Conservation (phyloP, 1,140 invertebrate species). For the Drosophila suzukii region DNA sequence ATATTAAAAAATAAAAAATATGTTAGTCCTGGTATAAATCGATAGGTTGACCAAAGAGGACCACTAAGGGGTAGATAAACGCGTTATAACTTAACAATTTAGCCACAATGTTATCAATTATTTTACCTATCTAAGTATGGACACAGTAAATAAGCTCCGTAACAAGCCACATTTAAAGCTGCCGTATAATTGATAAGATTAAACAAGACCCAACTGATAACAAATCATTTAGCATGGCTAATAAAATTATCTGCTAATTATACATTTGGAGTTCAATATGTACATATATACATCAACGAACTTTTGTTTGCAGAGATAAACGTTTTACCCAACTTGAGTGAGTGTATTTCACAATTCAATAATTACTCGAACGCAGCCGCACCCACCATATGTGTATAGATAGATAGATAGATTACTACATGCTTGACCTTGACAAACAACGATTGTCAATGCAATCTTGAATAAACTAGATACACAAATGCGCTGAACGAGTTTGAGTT, state of each 20-base stretch:
- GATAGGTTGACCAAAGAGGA: too few relatives aligned
- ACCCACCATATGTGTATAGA: conserved; percentile 17
- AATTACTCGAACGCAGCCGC: conserved; percentile 13
- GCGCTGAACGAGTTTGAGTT: conserved; percentile 12
- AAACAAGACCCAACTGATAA: conserved; percentile 21
- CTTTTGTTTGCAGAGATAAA: neutral
- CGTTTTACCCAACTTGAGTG: neutral
- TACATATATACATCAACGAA: neutral
- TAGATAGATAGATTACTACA: neutral
- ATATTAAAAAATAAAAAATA: too few relatives aligned
- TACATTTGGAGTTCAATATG: neutral
- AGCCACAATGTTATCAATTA: neutral
- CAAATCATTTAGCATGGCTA: conserved; percentile 1
- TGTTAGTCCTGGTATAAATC: too few relatives aligned
- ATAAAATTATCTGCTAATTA: neutral
- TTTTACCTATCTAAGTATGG: conserved; percentile 6
- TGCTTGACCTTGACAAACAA: conserved; percentile 18
- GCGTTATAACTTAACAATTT: conserved; percentile 2
- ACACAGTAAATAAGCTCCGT: neutral
- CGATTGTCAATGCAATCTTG: neutral
- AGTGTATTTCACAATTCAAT: neutral
- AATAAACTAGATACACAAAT: conserved; percentile 9
- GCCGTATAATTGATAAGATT: conserved; percentile 34
- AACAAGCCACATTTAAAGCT: conserved; percentile 28
- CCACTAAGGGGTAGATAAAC: neutral